Conservation (phyloP, 2,888 invertebrate genomes). For the Ophion ellenae region DNA sequence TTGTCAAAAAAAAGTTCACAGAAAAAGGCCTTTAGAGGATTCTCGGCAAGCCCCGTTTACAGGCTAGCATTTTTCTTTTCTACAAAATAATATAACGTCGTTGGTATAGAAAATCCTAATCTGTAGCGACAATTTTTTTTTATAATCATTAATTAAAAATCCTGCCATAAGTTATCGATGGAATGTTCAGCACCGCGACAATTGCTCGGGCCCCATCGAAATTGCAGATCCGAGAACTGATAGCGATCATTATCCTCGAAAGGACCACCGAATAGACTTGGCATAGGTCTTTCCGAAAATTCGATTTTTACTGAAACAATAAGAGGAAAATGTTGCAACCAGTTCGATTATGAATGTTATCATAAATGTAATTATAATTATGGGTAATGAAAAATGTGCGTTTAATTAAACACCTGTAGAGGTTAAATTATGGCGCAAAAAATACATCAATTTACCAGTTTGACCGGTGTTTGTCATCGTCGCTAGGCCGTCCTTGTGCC, state of each 20-base stretch:
- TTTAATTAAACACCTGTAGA: neutral
- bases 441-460: conserved; percentile 70
- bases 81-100: no score
- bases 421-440: neutral
- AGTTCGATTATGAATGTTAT: neutral
- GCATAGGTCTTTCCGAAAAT: conserved; percentile 43
- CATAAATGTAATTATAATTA: neutral
- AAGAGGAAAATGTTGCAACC: neutral
- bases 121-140: neutral
- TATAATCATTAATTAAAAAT: neutral
- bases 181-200: conserved; percentile 76
- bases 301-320: conserved; percentile 63
- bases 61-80: neutral
- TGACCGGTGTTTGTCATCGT: conserved; percentile 75
- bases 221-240: conserved; percentile 72
- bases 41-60: no score
- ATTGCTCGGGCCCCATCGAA: conserved; percentile 75
- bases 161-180: conserved; percentile 73
- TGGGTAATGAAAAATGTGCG: neutral
- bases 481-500: conserved; percentile 67
- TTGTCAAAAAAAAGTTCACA: no score
- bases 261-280: conserved; percentile 72
- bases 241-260: conserved; percentile 68
- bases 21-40: no score
- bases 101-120: neutral